These are phyloP conservation scores for Acrobasis repandana DNA, from an alignment of 2,888 invertebrate genomes.

Conservation along the genomic window DNA sequence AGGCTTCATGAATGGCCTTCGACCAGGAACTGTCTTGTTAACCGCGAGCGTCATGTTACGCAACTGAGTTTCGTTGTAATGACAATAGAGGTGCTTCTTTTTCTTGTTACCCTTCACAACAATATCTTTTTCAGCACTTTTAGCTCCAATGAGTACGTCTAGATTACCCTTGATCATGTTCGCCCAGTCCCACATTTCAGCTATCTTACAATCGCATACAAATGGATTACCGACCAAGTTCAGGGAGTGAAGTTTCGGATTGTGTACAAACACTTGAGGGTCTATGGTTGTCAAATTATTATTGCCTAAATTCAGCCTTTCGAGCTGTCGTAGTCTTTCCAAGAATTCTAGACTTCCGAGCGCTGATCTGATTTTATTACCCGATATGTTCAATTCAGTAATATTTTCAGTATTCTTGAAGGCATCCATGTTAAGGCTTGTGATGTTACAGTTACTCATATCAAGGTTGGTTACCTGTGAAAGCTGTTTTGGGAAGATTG, in stretches of 20 bases:
- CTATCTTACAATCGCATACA: slow-evolving; percentile 86
- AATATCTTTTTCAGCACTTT: slow-evolving; percentile 84
- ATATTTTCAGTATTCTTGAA: slow-evolving; percentile 85
- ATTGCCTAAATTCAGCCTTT: slow-evolving; percentile 84
- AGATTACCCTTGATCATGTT: slow-evolving; percentile 85
- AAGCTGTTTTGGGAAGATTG: slow-evolving; percentile 85
- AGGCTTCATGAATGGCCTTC: slow-evolving; percentile 82
- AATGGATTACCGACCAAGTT: slow-evolving; percentile 87
- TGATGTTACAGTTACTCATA: slow-evolving; percentile 85
- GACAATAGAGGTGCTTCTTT: slow-evolving; percentile 85
- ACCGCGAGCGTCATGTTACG: slow-evolving; percentile 71
- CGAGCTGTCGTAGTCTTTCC: slow-evolving; percentile 78
- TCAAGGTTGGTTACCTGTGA: slow-evolving; percentile 85
- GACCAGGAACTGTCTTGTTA: slow-evolving; percentile 79
- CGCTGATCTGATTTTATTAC: slow-evolving; percentile 79
- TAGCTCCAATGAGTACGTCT: slow-evolving; percentile 85
- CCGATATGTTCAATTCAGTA: slow-evolving; percentile 83
- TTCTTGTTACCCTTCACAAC: slow-evolving; percentile 85
- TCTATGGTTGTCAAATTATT: slow-evolving; percentile 85
- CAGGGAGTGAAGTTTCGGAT: slow-evolving; percentile 82
- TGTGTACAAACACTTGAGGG: slow-evolving; percentile 79
- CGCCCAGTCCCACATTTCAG: slow-evolving; percentile 89
- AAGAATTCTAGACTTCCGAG: slow-evolving; percentile 81
- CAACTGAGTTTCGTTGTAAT: slow-evolving; percentile 83
- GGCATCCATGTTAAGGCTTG: slow-evolving; percentile 81